phyloP scores from a whole-genome alignment of 2,113 vertebrate species.

The Salvelinus sp. region DNA sequence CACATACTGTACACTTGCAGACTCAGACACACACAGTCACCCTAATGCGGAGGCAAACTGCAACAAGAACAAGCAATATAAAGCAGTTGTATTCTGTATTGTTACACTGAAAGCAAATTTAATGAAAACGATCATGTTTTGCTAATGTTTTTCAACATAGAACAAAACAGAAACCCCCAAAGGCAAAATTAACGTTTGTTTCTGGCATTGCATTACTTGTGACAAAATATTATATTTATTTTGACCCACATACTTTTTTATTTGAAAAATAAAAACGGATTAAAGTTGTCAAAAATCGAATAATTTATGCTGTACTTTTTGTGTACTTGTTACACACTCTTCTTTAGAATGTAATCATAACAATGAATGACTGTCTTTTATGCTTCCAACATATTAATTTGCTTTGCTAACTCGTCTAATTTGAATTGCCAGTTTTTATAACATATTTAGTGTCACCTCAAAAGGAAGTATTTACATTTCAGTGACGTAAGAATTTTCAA shows the following conservation, averaged over 20 bases:
- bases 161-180: not conserved
- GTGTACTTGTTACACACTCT: conserved; percentile 19
- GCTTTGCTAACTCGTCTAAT: conserved; percentile 28
- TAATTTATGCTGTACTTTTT: conserved; percentile 1
- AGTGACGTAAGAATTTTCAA: not conserved
- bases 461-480: not conserved
- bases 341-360: conserved; percentile 27
- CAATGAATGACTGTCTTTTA: not conserved
- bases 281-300: conserved; percentile 10
- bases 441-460: not conserved
- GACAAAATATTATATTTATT: conserved; percentile 55
- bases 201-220: conserved; percentile 19
- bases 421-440: conserved; percentile 12
- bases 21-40: not conserved
- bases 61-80: not conserved
- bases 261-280: conserved; percentile 14
- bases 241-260: conserved; percentile 41
- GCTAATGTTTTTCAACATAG: not conserved
- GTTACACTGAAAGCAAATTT: conserved; percentile 2
- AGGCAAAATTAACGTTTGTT: not conserved
- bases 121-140: not conserved
- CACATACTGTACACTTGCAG: not conserved
- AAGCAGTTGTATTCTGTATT: not conserved
- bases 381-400: conserved; percentile 6
- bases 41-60: not conserved